Evolutionary conservation across 2,113 vertebrate genomes (phyloP).

Genomic region (Dendrocopos noguchii): DNA sequence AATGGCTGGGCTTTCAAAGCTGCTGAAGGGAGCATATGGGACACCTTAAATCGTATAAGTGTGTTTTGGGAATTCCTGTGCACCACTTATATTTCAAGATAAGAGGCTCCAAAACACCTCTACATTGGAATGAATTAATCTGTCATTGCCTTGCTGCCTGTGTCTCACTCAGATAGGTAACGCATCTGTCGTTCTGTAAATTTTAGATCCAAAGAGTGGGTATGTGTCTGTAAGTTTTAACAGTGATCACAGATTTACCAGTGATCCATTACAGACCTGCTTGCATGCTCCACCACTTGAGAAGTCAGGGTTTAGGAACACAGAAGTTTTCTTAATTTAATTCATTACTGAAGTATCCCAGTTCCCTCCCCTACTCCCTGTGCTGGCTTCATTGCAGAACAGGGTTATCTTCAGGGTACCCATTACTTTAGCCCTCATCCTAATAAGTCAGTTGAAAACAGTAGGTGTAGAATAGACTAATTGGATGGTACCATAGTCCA

Average conservation of each 20-base stretch:
- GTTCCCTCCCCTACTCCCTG: accelerated
- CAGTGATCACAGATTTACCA: not conserved
- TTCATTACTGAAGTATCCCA: not conserved
- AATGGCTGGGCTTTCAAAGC: not conserved
- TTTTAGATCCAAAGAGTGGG: not conserved
- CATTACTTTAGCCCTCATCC: not conserved
- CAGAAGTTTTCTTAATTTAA: not conserved
- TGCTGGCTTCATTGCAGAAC: not conserved
- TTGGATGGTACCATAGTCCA: not conserved
- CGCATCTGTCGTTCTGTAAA: not conserved
- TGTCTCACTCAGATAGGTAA: not conserved
- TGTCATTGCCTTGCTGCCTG: not conserved
- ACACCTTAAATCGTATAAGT: not conserved
- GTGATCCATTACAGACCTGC: not conserved
- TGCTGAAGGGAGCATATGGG: not conserved
- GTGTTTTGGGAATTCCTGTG: not conserved
- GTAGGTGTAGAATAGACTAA: not conserved
- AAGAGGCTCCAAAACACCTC: not conserved
- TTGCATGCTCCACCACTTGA: not conserved
- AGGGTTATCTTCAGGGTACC: not conserved
- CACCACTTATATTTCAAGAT: not conserved
- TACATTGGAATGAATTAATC: not conserved
- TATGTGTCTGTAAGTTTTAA: not conserved
- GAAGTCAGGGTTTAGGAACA: not conserved
- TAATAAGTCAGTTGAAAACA: not conserved